Evolutionary conservation across 2,888 invertebrate genomes (phyloP), one percentile per base, ranked within the genome.

Genomic region (Limnephilus rhombicus): DNA sequence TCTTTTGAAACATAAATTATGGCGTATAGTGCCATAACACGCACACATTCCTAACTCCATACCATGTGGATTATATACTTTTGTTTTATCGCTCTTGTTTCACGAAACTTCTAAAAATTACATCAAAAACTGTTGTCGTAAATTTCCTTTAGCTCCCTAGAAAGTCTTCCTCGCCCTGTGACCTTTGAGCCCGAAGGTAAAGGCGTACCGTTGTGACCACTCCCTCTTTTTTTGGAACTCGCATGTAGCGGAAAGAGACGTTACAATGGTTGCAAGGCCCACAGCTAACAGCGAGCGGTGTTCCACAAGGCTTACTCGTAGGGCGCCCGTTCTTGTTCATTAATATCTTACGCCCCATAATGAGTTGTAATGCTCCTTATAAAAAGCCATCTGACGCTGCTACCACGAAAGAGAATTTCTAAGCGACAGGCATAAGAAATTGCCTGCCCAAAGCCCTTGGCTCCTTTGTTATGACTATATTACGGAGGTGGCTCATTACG

Each of bases 291-390:
- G 68, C 68, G 24, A 68, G 24, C 68, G 24, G 68, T n/a, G 24
- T 80, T 53, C 31, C 29, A 37, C 31, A 41, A 88, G 88, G 2
- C 37, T 87, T 34, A 5, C 41, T 68, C 68, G 68, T n/a, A n/a
- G 68, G 88, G 80, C 24, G 7, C 88, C n/a, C 37, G 80, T 80
- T 11, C 24, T 80, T 80, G 80, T 89, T 89, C 88, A 80, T 91
- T 80, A 91, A 88, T 91, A 91, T 87, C 91, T 91, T 81, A 88
- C 88, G 37, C 37, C 37, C 53, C 83, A 29, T 89, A 89, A 91
- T 91, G 83, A 91, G 91, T 53, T 83, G 88, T 89, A 88, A 91
- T 89, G 83, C 49, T 91, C 89, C 89, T 82, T 89, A 91, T 83
- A 91, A 91, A 91, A 91, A 89, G 37, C 80, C 88, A 80, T 31